Base-by-base conservation (phyloP, 2,888 invertebrate species). In the Eristalinus aeneus region DNA sequence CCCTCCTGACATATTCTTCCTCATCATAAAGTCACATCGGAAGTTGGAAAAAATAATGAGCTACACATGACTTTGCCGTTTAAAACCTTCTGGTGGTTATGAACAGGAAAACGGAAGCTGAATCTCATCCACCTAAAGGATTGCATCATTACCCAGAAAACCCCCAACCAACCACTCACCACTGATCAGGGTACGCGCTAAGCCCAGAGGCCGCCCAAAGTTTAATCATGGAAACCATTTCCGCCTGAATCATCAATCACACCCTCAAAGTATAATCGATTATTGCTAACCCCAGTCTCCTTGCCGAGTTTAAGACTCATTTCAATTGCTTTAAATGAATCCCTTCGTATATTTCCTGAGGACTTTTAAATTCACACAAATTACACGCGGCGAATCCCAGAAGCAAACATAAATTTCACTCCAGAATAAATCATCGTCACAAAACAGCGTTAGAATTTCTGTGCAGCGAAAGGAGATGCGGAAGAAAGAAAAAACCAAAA, bases 351-450 rank as follows among this genome's bases (percentile, higher is more conserved):
- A 68, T 76, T 68, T 60, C 39, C 34, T 36, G 54, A 60, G 61
- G n/a, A 73, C 56, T 56, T 74, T 69, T 74, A 69, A 80, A 80
- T 80, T 64, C 46, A 80, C 68, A 56, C 68, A 80, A 80, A 80
- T 74, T 80, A 69, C 68, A 56, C 56, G 61, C 36, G 10, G 20
- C 27, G 36, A 67, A 46, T 31, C 56, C 39, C 56, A 67, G 27
- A 61, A 64, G 36, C 54, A 74, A 80, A 69, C 74, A 74, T 74
- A 80, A 80, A 80, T 80, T 74, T 74, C 56, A 64, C 74, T 80
- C 63, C 22, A 64, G 74, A 80, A 74, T 80, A 80, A 80, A 80
- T 80, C 80, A 80, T 73, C 68, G 22, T 74, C 74, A 74, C 74
- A 80, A 74, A 80, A 39, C 68, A 68, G 61, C 68, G 54, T 63